Evolutionary conservation across 1,140 invertebrate species (phyloP).

Genomic region (Scaptomyza montana): DNA sequence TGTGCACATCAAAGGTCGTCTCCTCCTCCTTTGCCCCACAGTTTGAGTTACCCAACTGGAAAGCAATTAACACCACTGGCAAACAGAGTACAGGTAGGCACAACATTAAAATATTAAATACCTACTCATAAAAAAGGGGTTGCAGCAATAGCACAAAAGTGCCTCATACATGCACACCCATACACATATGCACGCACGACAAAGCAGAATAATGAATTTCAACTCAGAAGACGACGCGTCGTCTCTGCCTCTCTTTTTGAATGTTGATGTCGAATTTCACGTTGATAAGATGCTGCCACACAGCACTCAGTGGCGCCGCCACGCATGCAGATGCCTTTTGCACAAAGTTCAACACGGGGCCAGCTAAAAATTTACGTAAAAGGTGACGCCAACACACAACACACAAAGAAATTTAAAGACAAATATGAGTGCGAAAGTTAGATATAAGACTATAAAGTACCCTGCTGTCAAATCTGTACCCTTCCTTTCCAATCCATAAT

Average conservation of each 20-base stretch:
- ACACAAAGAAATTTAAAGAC: neutral
- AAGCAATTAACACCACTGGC: constrained; percentile 72
- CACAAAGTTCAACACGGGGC: constrained; percentile 10
- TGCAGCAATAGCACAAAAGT: constrained; percentile 37
- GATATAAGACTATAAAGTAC: neutral
- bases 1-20: constrained; percentile 71
- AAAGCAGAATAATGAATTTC: constrained; percentile 82
- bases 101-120: constrained; percentile 48
- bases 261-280: constrained; percentile 53
- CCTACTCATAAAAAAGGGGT: constrained; percentile 37
- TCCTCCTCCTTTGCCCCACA: constrained; percentile 10
- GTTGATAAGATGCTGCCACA: constrained; percentile 67
- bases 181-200: constrained; percentile 61
- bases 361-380: constrained; percentile 26
- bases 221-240: constrained; percentile 67
- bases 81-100: constrained; percentile 18
- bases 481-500: too few species aligned
- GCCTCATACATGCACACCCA: constrained; percentile 30
- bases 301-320: constrained; percentile 5
- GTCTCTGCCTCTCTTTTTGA: constrained; percentile 46
- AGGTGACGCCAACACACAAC: neutral
- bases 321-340: constrained; percentile 12
- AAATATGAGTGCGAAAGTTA: neutral
- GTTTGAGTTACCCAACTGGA: constrained; percentile 51
- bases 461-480: too few species aligned